Evolutionary conservation across 2,113 vertebrate genomes (phyloP).

Genomic region (Chaetodon trifascialis): DNA sequence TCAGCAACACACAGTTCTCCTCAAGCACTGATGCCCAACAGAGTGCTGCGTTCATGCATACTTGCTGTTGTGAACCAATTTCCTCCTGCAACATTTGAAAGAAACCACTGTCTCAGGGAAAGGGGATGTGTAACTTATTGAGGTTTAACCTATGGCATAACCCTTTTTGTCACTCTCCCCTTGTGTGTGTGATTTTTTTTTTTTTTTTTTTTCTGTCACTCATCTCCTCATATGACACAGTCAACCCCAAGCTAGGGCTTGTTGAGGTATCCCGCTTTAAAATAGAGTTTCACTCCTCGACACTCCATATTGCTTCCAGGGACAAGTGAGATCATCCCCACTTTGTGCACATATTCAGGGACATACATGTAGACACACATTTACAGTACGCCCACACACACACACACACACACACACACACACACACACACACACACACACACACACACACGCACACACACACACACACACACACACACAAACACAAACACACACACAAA

Average conservation of each 20-base stretch:
- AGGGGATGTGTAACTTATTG: too few relatives aligned
- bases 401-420: constrained; percentile 3
- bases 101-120: too few relatives aligned
- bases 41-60: too few relatives aligned
- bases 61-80: too few relatives aligned
- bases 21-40: too few relatives aligned
- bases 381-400: neutral
- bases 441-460: constrained; percentile 9
- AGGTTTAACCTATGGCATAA: too few relatives aligned
- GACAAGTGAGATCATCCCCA: constrained; percentile 31
- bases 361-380: constrained; percentile 6
- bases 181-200: neutral
- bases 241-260: constrained; percentile 65
- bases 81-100: too few relatives aligned
- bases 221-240: constrained; percentile 51
- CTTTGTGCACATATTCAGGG: constrained; percentile 9
- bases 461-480: neutral
- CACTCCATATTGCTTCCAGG: constrained; percentile 12
- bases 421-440: neutral
- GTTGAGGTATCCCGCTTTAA: constrained; percentile 36
- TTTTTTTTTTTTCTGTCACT: constrained; percentile 32
- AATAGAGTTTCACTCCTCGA: neutral
- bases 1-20: too few relatives aligned
- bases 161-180: neutral
- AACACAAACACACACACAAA: neutral